phyloP scores from a whole-genome alignment of 2,888 invertebrate genomes.

The Noctua janthe region DNA sequence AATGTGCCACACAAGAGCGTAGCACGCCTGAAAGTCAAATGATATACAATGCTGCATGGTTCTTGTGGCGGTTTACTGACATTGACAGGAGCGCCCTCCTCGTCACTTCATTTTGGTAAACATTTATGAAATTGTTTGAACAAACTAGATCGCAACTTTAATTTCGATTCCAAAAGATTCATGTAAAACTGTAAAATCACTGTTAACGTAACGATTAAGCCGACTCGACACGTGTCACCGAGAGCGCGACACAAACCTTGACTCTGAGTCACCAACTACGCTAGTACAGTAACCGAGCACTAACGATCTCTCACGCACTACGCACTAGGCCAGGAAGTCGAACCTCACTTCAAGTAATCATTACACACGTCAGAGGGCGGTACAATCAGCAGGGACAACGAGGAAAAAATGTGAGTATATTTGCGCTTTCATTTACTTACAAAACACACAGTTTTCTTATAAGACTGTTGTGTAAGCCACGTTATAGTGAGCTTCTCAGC shows the following conservation, averaged over 20 bases:
- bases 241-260: conserved; percentile 43
- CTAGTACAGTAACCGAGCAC: conserved; percentile 19
- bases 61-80: neutral
- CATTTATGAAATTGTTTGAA: neutral
- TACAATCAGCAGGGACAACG: neutral
- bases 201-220: neutral
- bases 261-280: conserved; percentile 38
- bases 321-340: conserved; percentile 5
- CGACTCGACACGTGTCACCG: conserved; percentile 8
- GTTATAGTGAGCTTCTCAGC: no score
- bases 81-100: neutral
- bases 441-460: neutral
- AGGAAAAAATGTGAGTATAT: neutral
- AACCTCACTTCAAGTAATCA: conserved; percentile 41
- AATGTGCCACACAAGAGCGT: neutral
- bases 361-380: neutral
- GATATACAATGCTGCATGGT: neutral
- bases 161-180: neutral
- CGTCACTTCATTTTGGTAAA: neutral
- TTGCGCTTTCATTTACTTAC: neutral
- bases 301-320: conserved; percentile 35
- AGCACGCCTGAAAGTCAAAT: neutral
- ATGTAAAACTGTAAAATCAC: neutral
- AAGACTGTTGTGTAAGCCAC: neutral
- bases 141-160: neutral